Evolutionary conservation across 2,113 vertebrate species (phyloP), one percentile per base, ranked within the genome.

Genomic region (Furnarius figulus): DNA sequence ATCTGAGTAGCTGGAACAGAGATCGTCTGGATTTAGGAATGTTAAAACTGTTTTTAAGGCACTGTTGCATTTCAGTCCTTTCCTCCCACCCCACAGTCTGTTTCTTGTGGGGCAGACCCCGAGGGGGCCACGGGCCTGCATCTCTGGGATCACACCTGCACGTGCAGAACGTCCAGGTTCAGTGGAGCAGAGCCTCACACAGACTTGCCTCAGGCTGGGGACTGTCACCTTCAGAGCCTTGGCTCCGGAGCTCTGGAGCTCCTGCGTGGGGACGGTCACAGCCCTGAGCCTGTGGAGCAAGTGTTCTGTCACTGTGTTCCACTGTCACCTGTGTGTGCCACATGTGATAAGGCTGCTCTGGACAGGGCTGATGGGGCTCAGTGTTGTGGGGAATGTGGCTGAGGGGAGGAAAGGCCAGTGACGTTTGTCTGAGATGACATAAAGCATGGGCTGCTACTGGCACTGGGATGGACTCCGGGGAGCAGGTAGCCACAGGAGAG

Each of bases 111-210:
- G 42, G 58, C 70, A 71, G 71, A 19, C 15, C 0, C 2, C 0
- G 42, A 50, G 61, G 31, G 28, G n/a, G 79, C 10, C 16, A 2
- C 2, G 1, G 37, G 1, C 4, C 58, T 10, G n/a, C 5, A 1
- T 3, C 50, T 39, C 42, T 8, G 46, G 40, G 40, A 6, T 67
- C 37, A 6, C 3, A 1, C 19, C 39, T 33, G 63, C 33, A 5
- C 6, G 0, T 0, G 28, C 47, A 31, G 52, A 44, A 2, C 6
- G 14, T 18, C 61, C 1, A 18, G 1, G 2, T 2, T 1, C 0
- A 3, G 37, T 1, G 19, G 37, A 6, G 4, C 35, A 23, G 50
- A 8, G 9, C 16, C 3, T 25, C 35, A 8, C 30, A 12, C 14
- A 17, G 33, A 31, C 61, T 37, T 31, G 1, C 23, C 6, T 2